Evolutionary conservation across 2,113 vertebrate genomes (phyloP), one percentile per base, ranked within the genome.

Genomic region (Tachysurus fulvidraco): DNA sequence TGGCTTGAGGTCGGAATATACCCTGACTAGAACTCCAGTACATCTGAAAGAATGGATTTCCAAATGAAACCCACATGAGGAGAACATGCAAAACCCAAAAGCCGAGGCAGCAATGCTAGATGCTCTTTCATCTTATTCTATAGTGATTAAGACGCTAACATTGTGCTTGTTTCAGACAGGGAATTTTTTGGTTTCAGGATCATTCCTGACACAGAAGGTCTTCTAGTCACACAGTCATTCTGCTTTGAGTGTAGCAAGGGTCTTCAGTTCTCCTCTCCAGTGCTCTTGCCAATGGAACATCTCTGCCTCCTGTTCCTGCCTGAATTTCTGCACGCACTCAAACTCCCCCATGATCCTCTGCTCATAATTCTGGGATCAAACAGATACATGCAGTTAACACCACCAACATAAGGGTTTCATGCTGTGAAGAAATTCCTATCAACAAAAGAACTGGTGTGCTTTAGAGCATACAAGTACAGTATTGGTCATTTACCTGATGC

Each of bases 401-500:
- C 44, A 52, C 11, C 44, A 77, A 19, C 57, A 65, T 52, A 30
- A 77, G 2, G 3, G 2, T 50, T 52, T 78, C 30, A 50, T 36
- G 16, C 60, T 76, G 69, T 1, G 4, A 74, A 2, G 0, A 36
- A 25, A 88, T 36, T 10, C 16, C 9, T 19, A 16, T 57, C 30
- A 16, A 55, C 9, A 23, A 6, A 23, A 23, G 54, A 21, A 80
- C 9, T 59, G 4, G 2, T 17, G 50, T 73, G 41, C 0, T 46
- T 73, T 44, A 13, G 11, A 65, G 62, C 30, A 14, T 69, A 36
- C 16, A 69, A 69, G 7, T 52, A 14, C 50, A 54, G 28, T 11
- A 79, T n/a, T 81, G 36, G 8, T 6, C n/a, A 59, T 78, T 2
- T 88, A 97, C 95, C 94, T 93, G 76, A 90, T 91, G 93, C 36